Base-by-base conservation (phyloP, 1,140 invertebrate species). In the Camponotus vicinus region DNA sequence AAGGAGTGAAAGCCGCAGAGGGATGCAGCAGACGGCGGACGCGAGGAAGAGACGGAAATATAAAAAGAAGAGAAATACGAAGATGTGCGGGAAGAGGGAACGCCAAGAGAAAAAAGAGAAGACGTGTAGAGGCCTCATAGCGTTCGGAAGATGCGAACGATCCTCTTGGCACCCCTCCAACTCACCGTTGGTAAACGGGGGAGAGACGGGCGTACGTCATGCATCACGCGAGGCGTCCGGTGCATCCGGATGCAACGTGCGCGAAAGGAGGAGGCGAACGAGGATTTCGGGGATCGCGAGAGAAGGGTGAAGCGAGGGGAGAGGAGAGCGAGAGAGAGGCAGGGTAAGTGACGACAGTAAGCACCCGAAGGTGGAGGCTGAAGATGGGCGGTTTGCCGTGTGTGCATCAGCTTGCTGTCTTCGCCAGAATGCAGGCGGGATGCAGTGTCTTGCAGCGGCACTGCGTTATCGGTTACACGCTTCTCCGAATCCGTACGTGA, bases 201-300 rank as follows among this genome's bases (percentile, higher is more conserved):
- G 61, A 75, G 67, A 42, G 80, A 79, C 45, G 83, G 78, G 84
- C 63, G 49, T 66, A 73, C 91, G 86, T 90, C 90, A 92, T 92
- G 91, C 91, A 92, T 92, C 92, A 92, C 90, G 67, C 84, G 67
- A 91, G 66, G 88, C 91, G 92, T 92, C 92, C 87, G 90, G 57
- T 89, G 90, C 92, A 92, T 90, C 87, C 91, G 83, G 89, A 87
- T 91, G 87, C 88, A 76, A 77, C 21, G 55, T 55, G 78, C 69
- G 57, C 76, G 82, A 90, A 89, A 89, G 85, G 89, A 86, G 76
- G 84, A 83, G 71, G 61, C 40, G 63, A 76, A 86, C 59, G 55
- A 40, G 70, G 85, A 55, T 42, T 76, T 61, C 57, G 64, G 37
- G n/a, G 66, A 52, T 76, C 11, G 52, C 49, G 57, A 42, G 77